These are phyloP conservation scores for Etia nguti DNA, from an alignment of 2,113 vertebrate genomes.

Conservation along the genomic window DNA sequence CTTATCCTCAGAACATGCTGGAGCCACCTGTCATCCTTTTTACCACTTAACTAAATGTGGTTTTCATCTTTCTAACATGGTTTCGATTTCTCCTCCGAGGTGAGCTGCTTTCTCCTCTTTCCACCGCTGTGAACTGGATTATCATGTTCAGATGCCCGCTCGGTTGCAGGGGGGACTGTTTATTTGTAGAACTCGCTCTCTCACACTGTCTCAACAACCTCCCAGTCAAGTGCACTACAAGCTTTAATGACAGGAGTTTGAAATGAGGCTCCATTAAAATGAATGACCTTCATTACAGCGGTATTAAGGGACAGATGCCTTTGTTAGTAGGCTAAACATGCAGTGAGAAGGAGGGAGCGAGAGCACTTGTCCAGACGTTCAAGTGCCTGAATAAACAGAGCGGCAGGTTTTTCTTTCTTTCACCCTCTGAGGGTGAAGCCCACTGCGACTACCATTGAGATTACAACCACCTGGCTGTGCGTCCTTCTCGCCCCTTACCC, in stretches of 20 bases:
- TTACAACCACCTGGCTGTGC: constrained; percentile 75
- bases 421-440: constrained; percentile 37
- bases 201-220: constrained; percentile 57
- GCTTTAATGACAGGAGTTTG: constrained; percentile 68
- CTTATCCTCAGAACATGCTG: constrained; percentile 11
- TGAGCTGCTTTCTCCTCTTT: neutral
- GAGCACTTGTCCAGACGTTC: constrained; percentile 64
- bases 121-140: constrained; percentile 7
- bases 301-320: constrained; percentile 68
- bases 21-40: constrained; percentile 40
- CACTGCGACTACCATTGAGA: constrained; percentile 51
- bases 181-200: constrained; percentile 61
- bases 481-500: constrained; percentile 25
- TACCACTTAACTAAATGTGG: constrained; percentile 50
- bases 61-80: constrained; percentile 48
- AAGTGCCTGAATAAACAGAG: constrained; percentile 73
- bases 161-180: constrained; percentile 28
- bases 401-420: constrained; percentile 58
- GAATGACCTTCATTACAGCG: constrained; percentile 74
- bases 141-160: neutral
- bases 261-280: constrained; percentile 74
- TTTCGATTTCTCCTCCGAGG: constrained; percentile 27
- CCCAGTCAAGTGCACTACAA: constrained; percentile 51
- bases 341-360: neutral
- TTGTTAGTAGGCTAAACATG: constrained; percentile 19